phyloP scores from a whole-genome alignment of 2,113 vertebrate genomes.

The Struthio camelus region DNA sequence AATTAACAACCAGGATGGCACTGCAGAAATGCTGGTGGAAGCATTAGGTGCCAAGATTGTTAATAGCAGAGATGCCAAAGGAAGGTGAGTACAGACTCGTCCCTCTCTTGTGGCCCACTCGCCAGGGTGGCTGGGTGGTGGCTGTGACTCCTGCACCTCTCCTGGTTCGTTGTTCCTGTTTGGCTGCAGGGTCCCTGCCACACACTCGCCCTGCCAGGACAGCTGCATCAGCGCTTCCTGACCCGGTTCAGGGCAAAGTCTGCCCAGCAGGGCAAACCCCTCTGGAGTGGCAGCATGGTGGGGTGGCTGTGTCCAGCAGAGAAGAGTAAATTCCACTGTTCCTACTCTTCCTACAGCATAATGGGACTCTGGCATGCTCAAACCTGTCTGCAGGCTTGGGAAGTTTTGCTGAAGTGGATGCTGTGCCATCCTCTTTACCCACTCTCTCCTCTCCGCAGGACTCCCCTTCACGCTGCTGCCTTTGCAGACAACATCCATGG shows the following conservation, averaged over 20 bases:
- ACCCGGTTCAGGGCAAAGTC: background rate
- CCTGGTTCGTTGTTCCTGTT: background rate
- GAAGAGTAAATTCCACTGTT: background rate
- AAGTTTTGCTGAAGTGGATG: background rate
- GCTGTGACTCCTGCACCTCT: background rate
- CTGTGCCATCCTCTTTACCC: background rate
- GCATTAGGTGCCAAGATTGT: constrained; percentile 88
- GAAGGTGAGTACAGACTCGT: constrained; percentile 77
- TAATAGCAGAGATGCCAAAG: constrained; percentile 90
- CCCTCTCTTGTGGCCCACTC: rapidly evolving
- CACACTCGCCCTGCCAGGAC: background rate
- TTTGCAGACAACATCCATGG: constrained; percentile 88
- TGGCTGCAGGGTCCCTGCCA: background rate
- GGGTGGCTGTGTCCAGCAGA: background rate
- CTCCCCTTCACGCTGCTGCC: constrained; percentile 93
- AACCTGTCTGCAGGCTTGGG: rapidly evolving
- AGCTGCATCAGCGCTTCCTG: background rate
- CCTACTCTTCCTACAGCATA: background rate
- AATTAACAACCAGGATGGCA: constrained; percentile 92
- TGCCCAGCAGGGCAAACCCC: no score
- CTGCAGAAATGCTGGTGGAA: constrained; percentile 90
- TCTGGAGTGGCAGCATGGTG: background rate
- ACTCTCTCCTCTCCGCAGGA: constrained; percentile 69
- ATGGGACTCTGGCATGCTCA: background rate
- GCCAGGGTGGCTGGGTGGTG: background rate